phyloP scores from a whole-genome alignment of 2,888 invertebrate genomes.

The Tribolium freemani region DNA sequence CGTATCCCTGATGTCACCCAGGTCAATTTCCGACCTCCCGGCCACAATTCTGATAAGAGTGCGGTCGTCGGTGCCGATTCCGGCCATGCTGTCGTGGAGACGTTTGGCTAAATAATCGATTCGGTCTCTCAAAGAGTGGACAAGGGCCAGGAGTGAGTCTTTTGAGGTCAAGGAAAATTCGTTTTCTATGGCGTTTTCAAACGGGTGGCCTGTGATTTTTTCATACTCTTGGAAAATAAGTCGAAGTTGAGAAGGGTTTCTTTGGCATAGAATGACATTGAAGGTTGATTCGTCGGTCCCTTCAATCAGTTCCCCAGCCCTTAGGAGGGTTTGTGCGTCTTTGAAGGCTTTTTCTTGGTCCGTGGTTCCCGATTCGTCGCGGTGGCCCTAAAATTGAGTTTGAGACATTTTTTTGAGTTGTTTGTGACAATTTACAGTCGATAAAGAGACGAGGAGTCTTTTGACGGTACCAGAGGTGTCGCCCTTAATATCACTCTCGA shows the following conservation, averaged over 20 bases:
- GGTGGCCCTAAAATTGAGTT: slow-evolving; percentile 73
- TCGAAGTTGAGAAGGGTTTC: slow-evolving; percentile 77
- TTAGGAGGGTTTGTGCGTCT: slow-evolving; percentile 85
- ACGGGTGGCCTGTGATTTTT: slow-evolving; percentile 81
- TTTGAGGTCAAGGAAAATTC: slow-evolving; percentile 84
- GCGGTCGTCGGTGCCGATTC: slow-evolving; percentile 80
- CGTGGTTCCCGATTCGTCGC: slow-evolving; percentile 84
- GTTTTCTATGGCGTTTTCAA: slow-evolving; percentile 83
- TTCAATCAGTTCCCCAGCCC: slow-evolving; percentile 77
- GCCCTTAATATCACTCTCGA: slow-evolving; percentile 86
- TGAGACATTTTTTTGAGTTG: slow-evolving; percentile 18
- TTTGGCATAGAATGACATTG: slow-evolving; percentile 85
- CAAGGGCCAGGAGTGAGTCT: slow-evolving; percentile 82
- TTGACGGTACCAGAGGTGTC: slow-evolving; percentile 95
- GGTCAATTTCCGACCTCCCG: slow-evolving; percentile 78
- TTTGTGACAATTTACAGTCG: slow-evolving; percentile 70
- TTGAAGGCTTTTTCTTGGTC: slow-evolving; percentile 81
- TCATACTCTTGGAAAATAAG: slow-evolving; percentile 77
- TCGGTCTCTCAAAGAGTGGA: slow-evolving; percentile 78
- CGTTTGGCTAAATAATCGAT: slow-evolving; percentile 86
- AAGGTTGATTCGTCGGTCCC: slow-evolving; percentile 92
- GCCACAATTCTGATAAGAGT: slow-evolving; percentile 81
- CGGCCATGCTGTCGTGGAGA: slow-evolving; percentile 78
- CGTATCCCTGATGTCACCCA: slow-evolving; percentile 78
- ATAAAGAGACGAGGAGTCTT: slow-evolving; percentile 87